Conservation (phyloP, 2,797 vertebrate species). For the Brachymystax lenok region DNA sequence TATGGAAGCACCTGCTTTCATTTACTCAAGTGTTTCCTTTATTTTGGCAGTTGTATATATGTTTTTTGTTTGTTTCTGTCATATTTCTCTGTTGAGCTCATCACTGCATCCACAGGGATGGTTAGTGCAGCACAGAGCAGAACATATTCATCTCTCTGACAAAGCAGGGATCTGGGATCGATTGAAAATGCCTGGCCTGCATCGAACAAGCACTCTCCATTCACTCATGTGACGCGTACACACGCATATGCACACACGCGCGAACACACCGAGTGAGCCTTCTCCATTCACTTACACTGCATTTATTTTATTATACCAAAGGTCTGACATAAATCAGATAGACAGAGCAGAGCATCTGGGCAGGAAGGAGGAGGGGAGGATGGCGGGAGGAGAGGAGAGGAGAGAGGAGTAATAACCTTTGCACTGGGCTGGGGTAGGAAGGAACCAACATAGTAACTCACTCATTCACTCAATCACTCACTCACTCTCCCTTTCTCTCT, state of each 20-base stretch:
- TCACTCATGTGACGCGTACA: not conserved
- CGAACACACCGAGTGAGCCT: not conserved
- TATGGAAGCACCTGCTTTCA: no score
- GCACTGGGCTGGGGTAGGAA: not conserved
- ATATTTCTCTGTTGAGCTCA: slow-evolving; percentile 1
- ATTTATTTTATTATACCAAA: not conserved
- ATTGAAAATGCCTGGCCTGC: slow-evolving; percentile 51
- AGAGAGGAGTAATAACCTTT: slow-evolving; percentile 9
- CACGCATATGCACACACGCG: not conserved
- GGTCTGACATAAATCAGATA: slow-evolving; percentile 10
- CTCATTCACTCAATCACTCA: not conserved
- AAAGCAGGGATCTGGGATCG: slow-evolving; percentile 41
- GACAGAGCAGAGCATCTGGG: slow-evolving; percentile 7
- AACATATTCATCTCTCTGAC: slow-evolving; percentile 27
- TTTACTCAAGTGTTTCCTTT: not conserved
- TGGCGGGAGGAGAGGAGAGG: not conserved
- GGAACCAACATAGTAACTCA: not conserved
- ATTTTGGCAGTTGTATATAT: not conserved
- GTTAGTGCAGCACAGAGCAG: not conserved
- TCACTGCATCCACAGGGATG: not conserved
- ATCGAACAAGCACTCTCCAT: not conserved
- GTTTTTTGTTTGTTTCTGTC: not conserved
- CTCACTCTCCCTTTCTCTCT: not conserved
- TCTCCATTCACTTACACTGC: not conserved
- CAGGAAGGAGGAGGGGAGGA: not conserved